Conservation (phyloP, 2,888 invertebrate species). For the Icerya purchasi region DNA sequence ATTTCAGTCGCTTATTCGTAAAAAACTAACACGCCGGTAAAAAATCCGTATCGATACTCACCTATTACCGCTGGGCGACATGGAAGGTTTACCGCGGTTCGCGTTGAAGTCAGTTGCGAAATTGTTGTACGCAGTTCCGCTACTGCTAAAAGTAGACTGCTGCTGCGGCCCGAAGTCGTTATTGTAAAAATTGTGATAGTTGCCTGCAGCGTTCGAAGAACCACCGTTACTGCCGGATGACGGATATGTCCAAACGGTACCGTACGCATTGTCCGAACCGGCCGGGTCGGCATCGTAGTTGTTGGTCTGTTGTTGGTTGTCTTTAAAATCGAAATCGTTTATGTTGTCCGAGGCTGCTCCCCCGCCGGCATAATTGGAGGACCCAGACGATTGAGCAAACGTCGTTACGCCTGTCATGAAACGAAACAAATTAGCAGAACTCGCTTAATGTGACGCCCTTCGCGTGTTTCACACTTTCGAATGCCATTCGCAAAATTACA, state of each 20-base stretch:
- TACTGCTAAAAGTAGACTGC: conserved; percentile 9
- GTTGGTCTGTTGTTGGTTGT: conserved; percentile 24
- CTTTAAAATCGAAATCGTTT: conserved; percentile 55
- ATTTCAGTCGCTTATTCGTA: too few relatives aligned
- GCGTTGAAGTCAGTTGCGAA: too few relatives aligned
- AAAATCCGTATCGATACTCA: too few relatives aligned
- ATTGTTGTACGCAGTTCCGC: conserved; percentile 1
- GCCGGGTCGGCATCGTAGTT: conserved; percentile 18
- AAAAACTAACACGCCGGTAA: too few relatives aligned
- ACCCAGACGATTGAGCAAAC: conserved; percentile 32
- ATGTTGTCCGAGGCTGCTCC: conserved; percentile 26
- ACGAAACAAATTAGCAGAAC: not conserved
- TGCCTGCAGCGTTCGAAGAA: not conserved
- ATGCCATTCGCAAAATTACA: too few relatives aligned
- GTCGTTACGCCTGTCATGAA: conserved; percentile 24
- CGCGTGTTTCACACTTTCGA: too few relatives aligned
- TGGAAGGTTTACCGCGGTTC: too few relatives aligned
- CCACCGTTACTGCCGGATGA: conserved; percentile 13
- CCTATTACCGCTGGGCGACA: too few relatives aligned
- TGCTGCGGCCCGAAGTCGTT: conserved; percentile 8
- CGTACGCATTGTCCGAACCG: conserved; percentile 18
- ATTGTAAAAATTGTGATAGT: not conserved
- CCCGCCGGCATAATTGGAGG: conserved; percentile 28
- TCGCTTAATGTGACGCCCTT: too few relatives aligned
- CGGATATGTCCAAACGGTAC: conserved; percentile 19